Percentiles rank a stretch among this genome's conserved stretches.
These are phyloP conservation scores for Saguinus imperator DNA, from an alignment of 2,113 vertebrate species.

Conservation along the genomic window DNA sequence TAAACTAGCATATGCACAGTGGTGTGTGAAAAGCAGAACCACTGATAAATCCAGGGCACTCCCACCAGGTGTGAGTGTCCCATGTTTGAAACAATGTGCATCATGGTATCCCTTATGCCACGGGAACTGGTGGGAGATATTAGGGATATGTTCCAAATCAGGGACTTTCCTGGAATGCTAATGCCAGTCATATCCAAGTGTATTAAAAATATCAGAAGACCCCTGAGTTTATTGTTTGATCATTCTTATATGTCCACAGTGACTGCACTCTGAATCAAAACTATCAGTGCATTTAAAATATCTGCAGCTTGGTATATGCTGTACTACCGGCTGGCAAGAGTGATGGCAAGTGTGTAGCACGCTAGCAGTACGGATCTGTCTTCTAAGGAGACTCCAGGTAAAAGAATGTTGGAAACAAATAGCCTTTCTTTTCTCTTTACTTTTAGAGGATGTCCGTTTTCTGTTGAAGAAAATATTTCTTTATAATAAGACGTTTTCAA, in stretches of 20 bases:
- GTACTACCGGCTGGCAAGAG: not conserved
- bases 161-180: not conserved
- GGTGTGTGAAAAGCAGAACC: not conserved
- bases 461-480: not conserved
- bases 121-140: not conserved
- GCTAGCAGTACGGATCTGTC: not conserved
- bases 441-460: constrained; percentile 21
- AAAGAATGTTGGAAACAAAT: not conserved
- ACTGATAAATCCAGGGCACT: not conserved
- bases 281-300: not conserved
- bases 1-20: not conserved
- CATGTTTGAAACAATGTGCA: not conserved
- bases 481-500: constrained; percentile 11
- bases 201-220: not conserved
- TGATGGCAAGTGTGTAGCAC: fast-evolving
- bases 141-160: not conserved
- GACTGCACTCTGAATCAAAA: not conserved
- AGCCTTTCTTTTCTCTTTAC: not conserved
- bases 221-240: not conserved
- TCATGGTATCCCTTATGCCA: not conserved
- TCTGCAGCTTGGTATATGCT: not conserved
- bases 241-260: not conserved
- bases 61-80: not conserved
- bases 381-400: not conserved
- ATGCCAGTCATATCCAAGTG: not conserved